Base-by-base conservation (phyloP, 2,113 vertebrate species). In the Trogon surrucura region DNA sequence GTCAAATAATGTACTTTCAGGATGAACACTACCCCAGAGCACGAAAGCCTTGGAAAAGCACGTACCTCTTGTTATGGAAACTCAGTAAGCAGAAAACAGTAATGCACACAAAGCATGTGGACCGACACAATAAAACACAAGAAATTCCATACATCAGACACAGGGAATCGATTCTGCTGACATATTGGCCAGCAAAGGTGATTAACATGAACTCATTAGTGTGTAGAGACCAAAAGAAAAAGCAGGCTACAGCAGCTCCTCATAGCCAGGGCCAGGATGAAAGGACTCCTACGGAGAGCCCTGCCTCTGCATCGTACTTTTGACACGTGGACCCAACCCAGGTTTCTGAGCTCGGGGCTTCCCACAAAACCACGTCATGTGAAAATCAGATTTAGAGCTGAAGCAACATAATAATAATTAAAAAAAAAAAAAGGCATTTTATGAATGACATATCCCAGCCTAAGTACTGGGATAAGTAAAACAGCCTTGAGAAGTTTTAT, bases 131-230 rank as follows among this genome's bases (percentile, higher is more conserved):
- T 17, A 94, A 75, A 41, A 80, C 60, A 77, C 26, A 56, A 2
- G 1, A 5, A 85, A 81, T 73, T 83, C 72, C 67, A 58, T 2
- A 85, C 36, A 85, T 51, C 16, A 41, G 58, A 81, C 36, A 71
- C 45, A 71, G 79, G 32, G 17, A 53, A 96, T 53, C 0, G 0
- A 87, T 78, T 90, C 87, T 72, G 89, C 67, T 84, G 74, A 57
- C 62, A 53, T 11, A 60, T 0, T 15, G 50, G 45, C 58, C 57
- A 82, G 41, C 80, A 88, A 86, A 84, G 86, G 48, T 72, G 71
- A 94, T 95, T 92, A 93, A 95, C 25, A 21, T 56, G 53, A 84
- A 81, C 21, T 66, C 44, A 71, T 85, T 88, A 95, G 85, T 64
- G 77, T 36, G 4, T 26, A 93, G 90, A 65, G 50, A 82, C 44